A percentile compares a stretch with the other conserved stretches of the same genome.
These are phyloP conservation scores for Cydia pomonella DNA, from an alignment of 1,140 invertebrate species.

Conservation along the genomic window DNA sequence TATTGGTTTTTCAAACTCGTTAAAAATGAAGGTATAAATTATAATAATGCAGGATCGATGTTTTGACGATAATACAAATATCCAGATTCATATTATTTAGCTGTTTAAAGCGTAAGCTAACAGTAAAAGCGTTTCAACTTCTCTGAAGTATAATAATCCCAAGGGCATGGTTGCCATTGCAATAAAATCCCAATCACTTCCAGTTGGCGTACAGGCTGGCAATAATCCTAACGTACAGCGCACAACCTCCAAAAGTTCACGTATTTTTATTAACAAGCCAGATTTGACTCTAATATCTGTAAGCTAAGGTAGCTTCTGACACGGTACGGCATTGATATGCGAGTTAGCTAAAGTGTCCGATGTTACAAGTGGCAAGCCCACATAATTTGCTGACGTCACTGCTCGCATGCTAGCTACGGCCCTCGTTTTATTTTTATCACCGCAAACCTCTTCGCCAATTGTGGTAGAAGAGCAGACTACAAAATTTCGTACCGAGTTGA, in stretches of 20 bases:
- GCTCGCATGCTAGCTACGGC: slow-evolving; percentile 35
- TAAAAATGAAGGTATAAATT: not conserved
- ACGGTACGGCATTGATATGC: not conserved
- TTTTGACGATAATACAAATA: not conserved
- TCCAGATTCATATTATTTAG: not conserved
- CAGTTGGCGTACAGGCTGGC: slow-evolving; percentile 21
- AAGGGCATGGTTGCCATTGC: slow-evolving; percentile 1
- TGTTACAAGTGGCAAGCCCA: slow-evolving; percentile 42
- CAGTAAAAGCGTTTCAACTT: not conserved
- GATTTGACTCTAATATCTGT: not conserved
- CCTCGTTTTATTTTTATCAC: slow-evolving; percentile 54
- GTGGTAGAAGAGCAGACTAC: no score
- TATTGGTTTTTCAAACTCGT: not conserved
- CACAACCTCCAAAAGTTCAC: not conserved
- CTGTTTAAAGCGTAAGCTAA: no score
- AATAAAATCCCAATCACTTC: slow-evolving; percentile 30
- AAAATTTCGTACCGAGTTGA: no score
- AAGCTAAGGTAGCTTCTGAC: not conserved
- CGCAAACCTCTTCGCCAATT: slow-evolving; percentile 40
- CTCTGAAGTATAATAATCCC: not conserved
- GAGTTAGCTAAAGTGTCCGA: not conserved
- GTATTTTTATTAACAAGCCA: not conserved
- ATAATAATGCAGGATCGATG: not conserved
- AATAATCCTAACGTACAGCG: slow-evolving; percentile 4
- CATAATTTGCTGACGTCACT: slow-evolving; percentile 43